A percentile compares a stretch with the other conserved stretches of the same genome.
Evolutionary conservation across 1,140 invertebrate genomes (phyloP).

Genomic region (Zaprionus ghesquierei): DNA sequence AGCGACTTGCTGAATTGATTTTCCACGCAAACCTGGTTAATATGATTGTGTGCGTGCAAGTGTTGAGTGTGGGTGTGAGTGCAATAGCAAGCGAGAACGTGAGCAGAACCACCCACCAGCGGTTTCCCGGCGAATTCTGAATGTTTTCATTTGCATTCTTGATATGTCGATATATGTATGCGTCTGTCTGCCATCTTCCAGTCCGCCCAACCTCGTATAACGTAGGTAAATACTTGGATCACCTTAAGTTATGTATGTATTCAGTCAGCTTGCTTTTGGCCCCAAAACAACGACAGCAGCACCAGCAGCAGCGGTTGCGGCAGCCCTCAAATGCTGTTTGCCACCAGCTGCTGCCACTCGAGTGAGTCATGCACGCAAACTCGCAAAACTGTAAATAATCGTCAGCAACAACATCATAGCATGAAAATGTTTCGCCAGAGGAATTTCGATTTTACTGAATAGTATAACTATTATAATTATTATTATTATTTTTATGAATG

Average conservation of each 20-base stretch:
- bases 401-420: conserved; percentile 30
- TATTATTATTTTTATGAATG: conserved; percentile 22
- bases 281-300: conserved; percentile 32
- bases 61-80: not conserved
- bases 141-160: conserved; percentile 36
- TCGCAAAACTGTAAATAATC: conserved; percentile 49
- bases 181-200: not conserved
- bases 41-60: not conserved
- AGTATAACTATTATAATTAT: conserved; percentile 10
- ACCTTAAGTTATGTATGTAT: not conserved
- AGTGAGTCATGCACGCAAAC: conserved; percentile 72
- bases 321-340: conserved; percentile 37
- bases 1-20: conserved; percentile 31
- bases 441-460: conserved; percentile 41
- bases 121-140: conserved; percentile 12
- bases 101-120: conserved; percentile 18
- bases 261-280: conserved; percentile 34
- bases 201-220: conserved; percentile 37
- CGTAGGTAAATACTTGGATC: conserved; percentile 9
- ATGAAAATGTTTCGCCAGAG: conserved; percentile 8
- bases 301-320: no score
- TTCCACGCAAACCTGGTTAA: conserved; percentile 32
- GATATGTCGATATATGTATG: conserved; percentile 20
- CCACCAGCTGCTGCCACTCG: conserved; percentile 45
- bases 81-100: not conserved